Percentiles rank a stretch among this genome's conserved stretches.
Evolutionary conservation across 1,140 invertebrate genomes (phyloP).

Genomic region (Lanistes nyassanus): DNA sequence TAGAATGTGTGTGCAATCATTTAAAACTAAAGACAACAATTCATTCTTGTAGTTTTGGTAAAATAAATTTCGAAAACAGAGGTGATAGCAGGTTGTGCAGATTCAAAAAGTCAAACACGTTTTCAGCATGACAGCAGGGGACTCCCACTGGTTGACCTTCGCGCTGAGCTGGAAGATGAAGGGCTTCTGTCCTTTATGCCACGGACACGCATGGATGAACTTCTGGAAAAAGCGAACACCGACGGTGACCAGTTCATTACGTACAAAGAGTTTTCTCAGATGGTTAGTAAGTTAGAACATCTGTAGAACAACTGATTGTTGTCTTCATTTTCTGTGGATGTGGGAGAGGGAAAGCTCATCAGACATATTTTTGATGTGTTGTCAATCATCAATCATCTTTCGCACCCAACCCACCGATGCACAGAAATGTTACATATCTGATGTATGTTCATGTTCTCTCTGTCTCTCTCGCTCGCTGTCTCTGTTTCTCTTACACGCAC

Average conservation of each 20-base stretch:
- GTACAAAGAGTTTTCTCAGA: constrained; percentile 46
- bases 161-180: constrained; percentile 44
- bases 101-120: background rate
- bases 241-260: constrained; percentile 44
- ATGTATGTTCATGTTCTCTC: too few relatives aligned
- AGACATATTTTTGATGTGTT: background rate
- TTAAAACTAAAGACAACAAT: background rate
- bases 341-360: background rate
- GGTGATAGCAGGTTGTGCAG: background rate
- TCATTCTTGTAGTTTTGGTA: background rate
- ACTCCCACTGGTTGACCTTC: constrained; percentile 40
- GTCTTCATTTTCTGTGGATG: background rate
- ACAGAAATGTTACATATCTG: background rate
- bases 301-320: background rate
- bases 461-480: too few relatives aligned
- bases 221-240: constrained; percentile 41
- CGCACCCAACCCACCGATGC: background rate
- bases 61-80: background rate
- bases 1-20: background rate
- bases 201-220: constrained; percentile 36
- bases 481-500: too few relatives aligned
- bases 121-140: constrained; percentile 50
- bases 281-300: constrained; percentile 37
- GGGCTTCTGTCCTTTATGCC: constrained; percentile 47
- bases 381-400: background rate